A percentile compares a stretch with the other conserved stretches of the same genome.
Conservation (phyloP, 2,113 vertebrate species). For the rat (Rattus norvegicus) region GRCr8 NC_086035.1:80867501-80868000, state of each 20-base stretch:
- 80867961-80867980: background rate
- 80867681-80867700: background rate
- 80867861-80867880: background rate
- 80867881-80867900: background rate
- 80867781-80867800: background rate
- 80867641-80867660: slow-evolving; percentile 30
- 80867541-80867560: slow-evolving; percentile 10
- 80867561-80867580: background rate
- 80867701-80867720: background rate
- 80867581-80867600: background rate
- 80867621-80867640: background rate
- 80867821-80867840: background rate
- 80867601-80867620: background rate
- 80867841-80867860: background rate
- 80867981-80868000: background rate
- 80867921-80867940: background rate
- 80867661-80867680: background rate
- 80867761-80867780: background rate
- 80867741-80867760: background rate
- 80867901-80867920: background rate
- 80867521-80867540: background rate
- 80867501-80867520: slow-evolving; percentile 3
- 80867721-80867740: background rate
- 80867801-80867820: background rate
- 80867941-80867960: background rate